Base-by-base conservation (phyloP, 2,797 vertebrate species). In the Meriones psammophilus region DNA sequence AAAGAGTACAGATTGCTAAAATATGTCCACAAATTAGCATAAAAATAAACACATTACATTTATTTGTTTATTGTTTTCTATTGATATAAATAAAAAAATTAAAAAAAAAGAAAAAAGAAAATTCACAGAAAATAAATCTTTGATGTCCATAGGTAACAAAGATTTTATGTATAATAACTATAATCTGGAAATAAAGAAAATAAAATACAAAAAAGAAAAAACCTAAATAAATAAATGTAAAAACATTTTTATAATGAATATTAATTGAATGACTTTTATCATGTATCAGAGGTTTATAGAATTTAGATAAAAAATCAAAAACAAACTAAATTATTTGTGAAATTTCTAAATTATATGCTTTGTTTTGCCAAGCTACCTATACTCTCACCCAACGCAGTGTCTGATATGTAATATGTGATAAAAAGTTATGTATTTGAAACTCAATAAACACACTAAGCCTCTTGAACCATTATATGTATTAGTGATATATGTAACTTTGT, bases 301-400 rank as follows among this genome's bases (percentile, higher is more conserved):
- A 26, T 60, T 85, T 24, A 92, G 22, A 68, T 30, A 69, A 76
- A 89, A 71, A 89, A 88, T 15, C 10, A 86, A 80, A 84, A 78
- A 12, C 9, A 54, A 1, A 83, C 17, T 15, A 15, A 64, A 30
- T 91, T 42, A 18, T 5, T 90, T 62, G 5, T 78, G 13, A 8
- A 79, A 58, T 73, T 78, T 81, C 71, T 85, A 89, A 83, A 74
- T n/a, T 15, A 42, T n/a, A 36, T 74, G 36, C 4, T 42, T 17
- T 69, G 3, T 78, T 92, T 93, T 92, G 12, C 8, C 62, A 74
- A 77, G 46, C 33, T 17, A 15, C n/a, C 46, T 15, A 18, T 68
- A 78, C 30, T 28, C 22, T 1, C 89, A 46, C 12, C 3, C 86
- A 26, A 68, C 13, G 64, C 2, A 60, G 7, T 30, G 1, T 22